phyloP scores from a whole-genome alignment of 2,113 vertebrate species.

The Eublepharis macularius region DNA sequence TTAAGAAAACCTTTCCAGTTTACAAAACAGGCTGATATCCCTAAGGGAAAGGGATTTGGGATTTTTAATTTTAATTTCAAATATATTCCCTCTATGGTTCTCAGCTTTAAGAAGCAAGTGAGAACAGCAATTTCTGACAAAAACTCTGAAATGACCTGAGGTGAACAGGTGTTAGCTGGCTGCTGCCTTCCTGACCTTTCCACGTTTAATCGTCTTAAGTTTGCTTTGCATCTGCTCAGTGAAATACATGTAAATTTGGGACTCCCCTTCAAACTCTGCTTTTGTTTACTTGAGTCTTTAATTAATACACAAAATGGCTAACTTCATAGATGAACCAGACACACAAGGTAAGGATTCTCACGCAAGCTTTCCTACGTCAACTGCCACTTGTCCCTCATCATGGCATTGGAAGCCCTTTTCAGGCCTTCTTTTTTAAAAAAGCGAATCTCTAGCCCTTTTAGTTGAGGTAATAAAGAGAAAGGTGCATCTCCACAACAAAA shows the following conservation, averaged over 20 bases:
- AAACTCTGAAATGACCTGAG: background rate
- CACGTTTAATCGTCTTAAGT: background rate
- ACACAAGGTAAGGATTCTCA: background rate
- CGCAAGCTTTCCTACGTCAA: too few relatives aligned
- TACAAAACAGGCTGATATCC: background rate
- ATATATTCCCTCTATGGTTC: too few relatives aligned
- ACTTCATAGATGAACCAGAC: background rate
- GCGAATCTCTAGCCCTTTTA: too few relatives aligned
- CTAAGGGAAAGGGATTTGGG: background rate
- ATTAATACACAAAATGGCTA: background rate
- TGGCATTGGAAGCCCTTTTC: too few relatives aligned
- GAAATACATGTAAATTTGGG: background rate
- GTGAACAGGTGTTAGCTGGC: background rate
- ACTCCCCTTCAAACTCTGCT: background rate
- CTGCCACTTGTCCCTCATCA: too few relatives aligned
- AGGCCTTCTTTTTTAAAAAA: too few relatives aligned
- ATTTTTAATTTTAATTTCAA: background rate
- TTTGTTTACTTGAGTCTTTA: background rate
- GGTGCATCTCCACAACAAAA: too few relatives aligned
- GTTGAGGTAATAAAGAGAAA: too few relatives aligned
- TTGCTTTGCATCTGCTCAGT: background rate
- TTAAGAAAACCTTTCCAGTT: slow-evolving; percentile 19
- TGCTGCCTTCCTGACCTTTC: background rate
- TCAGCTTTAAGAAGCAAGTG: background rate
- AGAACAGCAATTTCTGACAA: background rate